Percentiles rank a stretch among this genome's conserved stretches.
Conservation (phyloP, 1,140 invertebrate genomes). For the Eueides isabella region DNA sequence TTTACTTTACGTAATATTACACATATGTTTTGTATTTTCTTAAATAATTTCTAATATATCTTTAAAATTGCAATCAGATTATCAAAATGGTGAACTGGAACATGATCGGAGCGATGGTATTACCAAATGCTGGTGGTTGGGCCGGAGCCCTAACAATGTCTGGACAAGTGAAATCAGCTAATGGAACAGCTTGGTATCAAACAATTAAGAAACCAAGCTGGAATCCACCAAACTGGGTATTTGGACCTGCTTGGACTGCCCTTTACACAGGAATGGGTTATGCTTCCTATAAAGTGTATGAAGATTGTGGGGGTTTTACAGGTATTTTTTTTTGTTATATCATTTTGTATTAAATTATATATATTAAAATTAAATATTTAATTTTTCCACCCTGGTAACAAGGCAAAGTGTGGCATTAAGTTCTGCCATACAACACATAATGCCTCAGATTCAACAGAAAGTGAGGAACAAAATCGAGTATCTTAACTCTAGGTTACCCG, state of each 20-base stretch:
- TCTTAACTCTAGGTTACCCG: too few species aligned
- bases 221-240: conserved; percentile 90
- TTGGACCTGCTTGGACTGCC: conserved; percentile 90
- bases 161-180: conserved; percentile 49
- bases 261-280: conserved; percentile 92
- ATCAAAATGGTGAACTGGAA: conserved; percentile 54
- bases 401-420: too few species aligned
- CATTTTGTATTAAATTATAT: too few species aligned
- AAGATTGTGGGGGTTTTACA: conserved; percentile 87
- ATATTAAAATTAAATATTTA: too few species aligned
- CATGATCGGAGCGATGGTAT: conserved; percentile 49
- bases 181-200: conserved; percentile 78
- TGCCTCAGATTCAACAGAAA: too few species aligned
- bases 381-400: too few species aligned
- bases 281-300: conserved; percentile 91
- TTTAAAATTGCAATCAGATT: neutral
- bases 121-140: conserved; percentile 68
- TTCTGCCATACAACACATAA: too few species aligned
- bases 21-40: too few species aligned
- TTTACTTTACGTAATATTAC: too few species aligned
- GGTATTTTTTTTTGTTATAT: conserved; percentile 50
- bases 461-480: too few species aligned
- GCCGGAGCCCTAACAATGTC: conserved; percentile 48
- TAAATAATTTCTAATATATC: neutral
- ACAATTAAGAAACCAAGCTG: conserved; percentile 87